Evolutionary conservation across 2,797 vertebrate species (phyloP).

Genomic region (Anguilla pacifica): DNA sequence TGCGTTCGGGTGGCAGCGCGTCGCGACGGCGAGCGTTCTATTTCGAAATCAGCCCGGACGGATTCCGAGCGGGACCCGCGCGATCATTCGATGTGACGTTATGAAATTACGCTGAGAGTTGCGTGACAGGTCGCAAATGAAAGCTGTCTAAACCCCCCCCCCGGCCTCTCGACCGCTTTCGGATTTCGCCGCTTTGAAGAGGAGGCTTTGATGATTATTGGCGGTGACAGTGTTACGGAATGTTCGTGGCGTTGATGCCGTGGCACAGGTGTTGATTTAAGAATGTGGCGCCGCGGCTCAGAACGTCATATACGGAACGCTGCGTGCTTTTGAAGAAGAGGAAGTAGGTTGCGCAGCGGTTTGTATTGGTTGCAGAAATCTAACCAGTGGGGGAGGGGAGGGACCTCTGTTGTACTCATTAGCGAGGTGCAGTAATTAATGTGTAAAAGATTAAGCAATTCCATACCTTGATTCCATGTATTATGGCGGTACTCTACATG

Average conservation of each 20-base stretch:
- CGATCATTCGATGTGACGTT: conserved; percentile 33
- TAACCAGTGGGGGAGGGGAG: not conserved
- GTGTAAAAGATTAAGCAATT: not conserved
- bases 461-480: not conserved
- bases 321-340: not conserved
- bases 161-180: not conserved
- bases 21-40: conserved; percentile 25
- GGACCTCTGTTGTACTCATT: not conserved
- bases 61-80: conserved; percentile 35
- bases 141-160: not conserved
- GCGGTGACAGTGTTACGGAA: not conserved
- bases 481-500: not conserved
- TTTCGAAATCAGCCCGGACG: conserved; percentile 45
- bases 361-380: not conserved
- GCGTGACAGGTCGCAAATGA: conserved; percentile 18
- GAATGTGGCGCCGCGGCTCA: not conserved
- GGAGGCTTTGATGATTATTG: conserved; percentile 1
- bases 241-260: not conserved
- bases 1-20: not conserved
- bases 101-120: conserved; percentile 33
- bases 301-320: not conserved
- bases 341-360: not conserved
- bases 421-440: not conserved
- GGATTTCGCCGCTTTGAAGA: not conserved
- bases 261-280: not conserved